Base-by-base conservation (phyloP, 2,113 vertebrate species). In the Oxygymnocypris stewartii region DNA sequence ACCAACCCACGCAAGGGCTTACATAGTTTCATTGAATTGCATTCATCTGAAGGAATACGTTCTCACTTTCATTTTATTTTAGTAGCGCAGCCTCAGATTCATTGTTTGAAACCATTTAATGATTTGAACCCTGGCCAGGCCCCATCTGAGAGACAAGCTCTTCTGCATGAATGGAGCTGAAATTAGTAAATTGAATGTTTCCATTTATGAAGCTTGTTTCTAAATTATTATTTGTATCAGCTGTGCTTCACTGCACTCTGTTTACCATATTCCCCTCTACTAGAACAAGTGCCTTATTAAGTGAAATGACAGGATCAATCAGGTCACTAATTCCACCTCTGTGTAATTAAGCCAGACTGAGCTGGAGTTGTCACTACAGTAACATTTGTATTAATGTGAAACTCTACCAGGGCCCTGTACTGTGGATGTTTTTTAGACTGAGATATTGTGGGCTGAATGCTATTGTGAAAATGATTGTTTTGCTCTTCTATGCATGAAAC, bases 111-210 rank as follows among this genome's bases (percentile, higher is more conserved):
- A 14, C 16, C 3, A 14, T 65, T 3, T 65, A 65, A 16, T 81
- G 23, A 65, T 81, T 80, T 63, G 42, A 65, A 47, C 23, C 20
- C 57, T 44, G 79, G 35, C 44, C 37, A 80, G 37, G 23, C 61
- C 25, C 8, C 25, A 81, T 65, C 79, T 65, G 59, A 65, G n/a
- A 65, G 59, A 67, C n/a, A 31, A 67, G 8, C 40, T 67, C 79
- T 82, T 67, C 59, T 82, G 78, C 31, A 25, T 80, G 78, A 81
- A 59, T 47, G 40, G 8, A 65, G 14, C 25, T 11, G 42, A 65
- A 81, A 65, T 82, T 4, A 31, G 40, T 44, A 28, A 82, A 82
- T 20, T 82, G 79, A 82, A 82, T 65, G 40, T 82, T 82, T 81
- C n/a, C 35, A 54, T 80, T 69, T 71, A 57, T 76, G 42, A 51